Evolutionary conservation across 2,113 vertebrate genomes (phyloP).

Genomic region (Cricetomys ansorgei): DNA sequence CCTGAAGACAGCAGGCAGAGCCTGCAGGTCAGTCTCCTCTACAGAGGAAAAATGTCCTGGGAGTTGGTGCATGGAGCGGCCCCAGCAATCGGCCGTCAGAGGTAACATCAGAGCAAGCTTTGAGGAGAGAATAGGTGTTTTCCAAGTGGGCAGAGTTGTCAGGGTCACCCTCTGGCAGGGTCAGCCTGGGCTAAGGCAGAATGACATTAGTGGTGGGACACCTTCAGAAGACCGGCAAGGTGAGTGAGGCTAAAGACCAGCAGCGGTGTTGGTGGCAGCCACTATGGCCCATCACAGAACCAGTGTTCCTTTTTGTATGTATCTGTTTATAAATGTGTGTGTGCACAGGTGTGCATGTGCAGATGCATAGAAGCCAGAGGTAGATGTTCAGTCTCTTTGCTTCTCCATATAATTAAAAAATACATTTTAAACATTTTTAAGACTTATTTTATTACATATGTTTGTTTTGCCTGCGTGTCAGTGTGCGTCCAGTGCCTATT

Average conservation of each 20-base stretch:
- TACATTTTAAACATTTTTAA: neutral
- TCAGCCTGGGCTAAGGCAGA: neutral
- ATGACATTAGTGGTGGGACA: neutral
- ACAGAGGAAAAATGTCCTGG: neutral
- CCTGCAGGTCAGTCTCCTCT: neutral
- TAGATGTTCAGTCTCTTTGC: neutral
- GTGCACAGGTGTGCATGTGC: neutral
- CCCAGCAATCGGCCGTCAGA: accelerated
- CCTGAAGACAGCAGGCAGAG: neutral
- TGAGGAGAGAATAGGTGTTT: neutral
- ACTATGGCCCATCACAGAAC: neutral
- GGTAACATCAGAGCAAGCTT: neutral
- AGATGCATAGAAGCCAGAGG: neutral
- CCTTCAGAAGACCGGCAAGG: neutral
- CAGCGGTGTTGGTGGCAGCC: neutral
- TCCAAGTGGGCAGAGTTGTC: neutral
- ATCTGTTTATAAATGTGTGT: neutral
- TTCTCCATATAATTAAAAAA: neutral
- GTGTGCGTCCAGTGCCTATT: neutral
- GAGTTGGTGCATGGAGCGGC: neutral
- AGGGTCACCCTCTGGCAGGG: neutral
- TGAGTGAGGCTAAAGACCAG: neutral
- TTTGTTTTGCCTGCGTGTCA: neutral
- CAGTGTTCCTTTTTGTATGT: neutral
- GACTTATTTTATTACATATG: neutral